Evolutionary conservation across 2,888 invertebrate species (phyloP), one percentile per base, ranked within the genome.

Genomic region (Argynnis bischoffii): DNA sequence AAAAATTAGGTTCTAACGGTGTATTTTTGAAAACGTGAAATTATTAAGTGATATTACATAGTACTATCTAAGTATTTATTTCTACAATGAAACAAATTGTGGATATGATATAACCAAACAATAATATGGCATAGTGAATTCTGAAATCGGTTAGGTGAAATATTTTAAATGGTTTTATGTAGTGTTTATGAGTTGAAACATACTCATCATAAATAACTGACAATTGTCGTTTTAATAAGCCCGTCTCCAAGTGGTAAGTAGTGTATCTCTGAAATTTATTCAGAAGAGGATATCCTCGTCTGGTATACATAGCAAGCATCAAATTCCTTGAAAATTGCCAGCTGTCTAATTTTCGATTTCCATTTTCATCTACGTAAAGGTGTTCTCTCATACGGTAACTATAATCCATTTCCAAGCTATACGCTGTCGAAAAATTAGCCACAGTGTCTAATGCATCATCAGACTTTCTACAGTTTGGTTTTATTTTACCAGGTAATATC

Each of bases 241-340:
- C 89, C 3, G 78, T 73, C 71, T 89, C 87, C 46, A 77, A 81
- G 70, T 87, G 76, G 46, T 76, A 76, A 35, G 69, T 69, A 14
- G 80, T 78, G 59, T 81, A 74, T 6, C 71, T 71, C 64, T 85
- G 82, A 59, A 89, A 79, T 67, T 73, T 72, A 0, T 79, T 55
- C 21, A 64, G 76, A 6, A 82, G 76, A 18, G 83, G 81, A 69
- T 83, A 87, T 8, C 88, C 88, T 68, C 78, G 80, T 3, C 67
- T 74, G 31, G 81, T 64, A 65, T 82, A 85, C 69, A 84, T 77
- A n/a, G 78, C 77, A 26, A 63, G 55, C 13, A 53, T 54, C 31
- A 82, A 75, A 13, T 75, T 63, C 41, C 78, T 72, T 76, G 50
- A 68, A 73, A 26, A 82, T 78, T 74, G 60, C 77, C 79, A 80